phyloP scores from a whole-genome alignment of 2,797 vertebrate genomes.

The Sorex maritimensis region DNA sequence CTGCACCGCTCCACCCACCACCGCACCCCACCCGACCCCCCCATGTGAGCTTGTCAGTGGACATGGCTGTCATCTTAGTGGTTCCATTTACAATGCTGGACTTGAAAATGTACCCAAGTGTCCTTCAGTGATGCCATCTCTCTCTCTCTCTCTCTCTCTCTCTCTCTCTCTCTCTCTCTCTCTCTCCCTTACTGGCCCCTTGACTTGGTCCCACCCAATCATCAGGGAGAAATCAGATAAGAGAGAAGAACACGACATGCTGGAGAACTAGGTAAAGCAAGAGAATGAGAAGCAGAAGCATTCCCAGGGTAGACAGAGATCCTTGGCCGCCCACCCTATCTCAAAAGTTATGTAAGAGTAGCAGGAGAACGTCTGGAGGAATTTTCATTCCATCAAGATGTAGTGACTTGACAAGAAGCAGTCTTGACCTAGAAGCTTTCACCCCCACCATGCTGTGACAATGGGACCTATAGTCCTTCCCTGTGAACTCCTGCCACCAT shows the following conservation, averaged over 20 bases:
- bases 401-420: not conserved
- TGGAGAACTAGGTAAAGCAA: constrained; percentile 4
- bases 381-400: not conserved
- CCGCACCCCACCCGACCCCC: too few relatives aligned
- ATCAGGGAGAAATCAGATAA: not conserved
- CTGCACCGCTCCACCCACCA: too few relatives aligned
- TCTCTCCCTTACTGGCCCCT: not conserved
- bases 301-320: not conserved
- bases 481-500: not conserved
- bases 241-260: not conserved
- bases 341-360: not conserved
- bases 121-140: not conserved
- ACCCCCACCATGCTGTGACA: not conserved
- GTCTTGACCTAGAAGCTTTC: not conserved
- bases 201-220: not conserved
- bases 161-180: not conserved
- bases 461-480: accelerated
- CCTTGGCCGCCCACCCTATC: not conserved
- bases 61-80: not conserved
- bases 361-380: not conserved
- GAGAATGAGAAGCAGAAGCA: not conserved
- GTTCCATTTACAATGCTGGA: not conserved
- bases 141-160: not conserved
- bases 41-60: not conserved
- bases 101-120: not conserved